Base-by-base conservation (phyloP, 2,888 invertebrate species). In the Zootermopsis nevadensis region DNA sequence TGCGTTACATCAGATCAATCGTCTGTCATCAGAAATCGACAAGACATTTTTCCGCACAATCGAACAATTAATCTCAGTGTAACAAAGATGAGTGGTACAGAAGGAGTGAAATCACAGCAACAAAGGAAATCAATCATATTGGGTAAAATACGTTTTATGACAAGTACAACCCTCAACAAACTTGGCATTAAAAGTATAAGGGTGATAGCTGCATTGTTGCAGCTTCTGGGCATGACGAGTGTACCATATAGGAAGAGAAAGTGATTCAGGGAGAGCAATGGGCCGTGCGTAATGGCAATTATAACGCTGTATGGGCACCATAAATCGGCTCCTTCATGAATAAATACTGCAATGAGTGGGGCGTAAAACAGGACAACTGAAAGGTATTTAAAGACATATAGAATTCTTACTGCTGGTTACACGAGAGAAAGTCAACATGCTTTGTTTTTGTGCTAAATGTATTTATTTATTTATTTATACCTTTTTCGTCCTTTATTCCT, bases 251-350 rank as follows among this genome's bases (percentile, higher is more conserved):
- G 69, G 69, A 38, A 74, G 74, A 74, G n/a, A n/a, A 42, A 19
- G 33, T 30, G 33, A 74, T 55, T 79, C 53, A 79, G 60, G 22
- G 33, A 12, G 27, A 7, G 79, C 66, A 79, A 79, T 79, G 79
- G 79, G 33, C 35, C 79, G 79, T 60, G 79, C 60, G 79, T 79
- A 79, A 79, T 79, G 79, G 79, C 79, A 79, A 79, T 79, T 79
- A 79, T 79, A 79, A 79, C 79, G 79, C 60, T 33, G 79, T 55
- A 35, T 79, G 60, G 60, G 31, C 79, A 33, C 79, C 79, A 42
- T 38, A 24, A 74, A 74, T 42, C 24, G 33, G 31, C 30, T 69
- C 19, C 69, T 69, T 33, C 33, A 69, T 69, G 69, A 69, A 69
- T 69, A 69, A 74, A 74, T 74, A 19, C 35, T 33, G 35, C 12